These are phyloP conservation scores for Pavo muticus DNA, from an alignment of 2,113 vertebrate species.

Conservation along the genomic window DNA sequence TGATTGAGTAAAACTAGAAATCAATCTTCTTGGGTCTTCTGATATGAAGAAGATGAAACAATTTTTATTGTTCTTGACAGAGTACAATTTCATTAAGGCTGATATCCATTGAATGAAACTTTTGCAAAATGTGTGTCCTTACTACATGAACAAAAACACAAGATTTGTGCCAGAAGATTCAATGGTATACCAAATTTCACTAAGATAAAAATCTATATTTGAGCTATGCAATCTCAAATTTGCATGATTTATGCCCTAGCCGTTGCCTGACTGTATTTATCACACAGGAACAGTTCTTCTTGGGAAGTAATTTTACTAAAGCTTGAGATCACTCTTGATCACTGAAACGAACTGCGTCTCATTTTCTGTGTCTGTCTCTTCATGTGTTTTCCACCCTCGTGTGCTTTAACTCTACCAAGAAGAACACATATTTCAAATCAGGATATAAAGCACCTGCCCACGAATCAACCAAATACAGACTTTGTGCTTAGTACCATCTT, in stretches of 20 bases:
- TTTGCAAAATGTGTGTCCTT: conserved; percentile 47
- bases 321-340: background rate
- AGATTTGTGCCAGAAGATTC: conserved; percentile 60
- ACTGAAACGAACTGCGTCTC: conserved; percentile 41
- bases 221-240: conserved; percentile 26
- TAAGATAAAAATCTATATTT: conserved; percentile 42
- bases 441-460: background rate
- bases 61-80: conserved; percentile 62
- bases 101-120: conserved; percentile 55
- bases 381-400: background rate
- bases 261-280: background rate
- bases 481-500: background rate
- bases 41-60: conserved; percentile 37
- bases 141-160: conserved; percentile 51
- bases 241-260: conserved; percentile 17
- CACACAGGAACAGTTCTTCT: conserved; percentile 34
- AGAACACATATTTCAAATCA: background rate
- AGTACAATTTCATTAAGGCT: conserved; percentile 72
- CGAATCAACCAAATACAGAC: background rate
- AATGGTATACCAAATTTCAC: conserved; percentile 24
- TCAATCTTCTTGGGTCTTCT: conserved; percentile 28
- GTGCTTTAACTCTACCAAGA: background rate
- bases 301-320: conserved; percentile 60
- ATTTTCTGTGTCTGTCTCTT: conserved; percentile 10
- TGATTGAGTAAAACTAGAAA: conserved; percentile 59